phyloP scores from a whole-genome alignment of 1,140 invertebrate species.

The Pantala flavescens region DNA sequence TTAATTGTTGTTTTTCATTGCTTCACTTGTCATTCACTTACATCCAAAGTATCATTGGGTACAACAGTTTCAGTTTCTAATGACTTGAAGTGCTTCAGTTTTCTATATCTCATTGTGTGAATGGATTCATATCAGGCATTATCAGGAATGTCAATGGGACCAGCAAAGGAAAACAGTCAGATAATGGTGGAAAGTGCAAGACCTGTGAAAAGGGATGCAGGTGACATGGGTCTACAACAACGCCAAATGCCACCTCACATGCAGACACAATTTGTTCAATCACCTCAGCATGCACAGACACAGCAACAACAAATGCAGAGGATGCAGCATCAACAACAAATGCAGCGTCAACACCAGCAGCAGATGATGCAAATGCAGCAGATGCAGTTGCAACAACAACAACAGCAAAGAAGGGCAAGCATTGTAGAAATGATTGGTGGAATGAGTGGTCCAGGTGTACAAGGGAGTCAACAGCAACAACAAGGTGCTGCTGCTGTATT shows the following conservation, averaged over 20 bases:
- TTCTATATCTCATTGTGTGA: too few species aligned
- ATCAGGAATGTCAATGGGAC: background rate
- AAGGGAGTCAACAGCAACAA: constrained; percentile 14
- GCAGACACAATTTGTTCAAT: constrained; percentile 13
- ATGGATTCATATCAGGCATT: background rate
- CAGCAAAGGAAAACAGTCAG: background rate
- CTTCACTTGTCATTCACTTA: too few species aligned
- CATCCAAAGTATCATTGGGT: too few species aligned
- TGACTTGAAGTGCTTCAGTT: too few species aligned
- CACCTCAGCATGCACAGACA: constrained; percentile 22
- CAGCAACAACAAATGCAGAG: constrained; percentile 22
- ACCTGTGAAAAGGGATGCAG: background rate
- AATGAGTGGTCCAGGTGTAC: background rate
- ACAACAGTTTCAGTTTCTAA: too few species aligned
- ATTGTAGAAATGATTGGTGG: background rate
- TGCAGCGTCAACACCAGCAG: constrained; percentile 27
- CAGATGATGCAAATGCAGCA: constrained; percentile 20
- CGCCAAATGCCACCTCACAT: background rate
- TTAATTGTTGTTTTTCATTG: too few species aligned
- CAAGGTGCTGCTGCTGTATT: constrained; percentile 31
- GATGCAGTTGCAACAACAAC: constrained; percentile 15
- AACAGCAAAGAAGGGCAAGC: background rate
- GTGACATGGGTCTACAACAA: background rate
- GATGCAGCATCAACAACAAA: constrained; percentile 18
- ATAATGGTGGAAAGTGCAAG: background rate